Evolutionary conservation across 2,888 invertebrate genomes (phyloP).

Genomic region (Lycaena phlaeas): DNA sequence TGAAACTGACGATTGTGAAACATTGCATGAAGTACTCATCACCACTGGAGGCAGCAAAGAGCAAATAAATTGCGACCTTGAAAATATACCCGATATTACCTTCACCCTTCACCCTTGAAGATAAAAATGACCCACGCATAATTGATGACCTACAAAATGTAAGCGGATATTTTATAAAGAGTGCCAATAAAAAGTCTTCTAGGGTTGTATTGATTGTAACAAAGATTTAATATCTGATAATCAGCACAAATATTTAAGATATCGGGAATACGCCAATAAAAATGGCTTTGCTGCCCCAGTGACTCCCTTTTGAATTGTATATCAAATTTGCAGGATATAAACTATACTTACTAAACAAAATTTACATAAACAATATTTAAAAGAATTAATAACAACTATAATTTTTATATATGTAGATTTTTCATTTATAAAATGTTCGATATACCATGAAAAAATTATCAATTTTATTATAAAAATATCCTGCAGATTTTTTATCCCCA

Average conservation of each 20-base stretch:
- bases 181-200: constrained; percentile 16
- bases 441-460: constrained; percentile 10
- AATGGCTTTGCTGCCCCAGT: constrained; percentile 12
- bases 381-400: constrained; percentile 10
- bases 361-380: constrained; percentile 8
- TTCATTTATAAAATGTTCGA: constrained; percentile 9
- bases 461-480: constrained; percentile 13
- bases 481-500: constrained; percentile 17
- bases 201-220: constrained; percentile 15
- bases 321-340: constrained; percentile 11
- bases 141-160: constrained; percentile 16
- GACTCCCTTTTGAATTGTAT: constrained; percentile 6
- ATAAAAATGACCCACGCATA: constrained; percentile 10
- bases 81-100: constrained; percentile 6
- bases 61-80: neutral
- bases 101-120: constrained; percentile 10
- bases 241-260: constrained; percentile 11
- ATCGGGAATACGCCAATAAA: constrained; percentile 10
- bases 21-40: constrained; percentile 8
- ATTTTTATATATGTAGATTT: constrained; percentile 9
- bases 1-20: constrained; percentile 13
- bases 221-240: constrained; percentile 6
- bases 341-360: neutral
- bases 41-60: constrained; percentile 1
- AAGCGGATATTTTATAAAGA: constrained; percentile 19